phyloP scores from a whole-genome alignment of 2,888 invertebrate species.

The Dryadula phaetusa region DNA sequence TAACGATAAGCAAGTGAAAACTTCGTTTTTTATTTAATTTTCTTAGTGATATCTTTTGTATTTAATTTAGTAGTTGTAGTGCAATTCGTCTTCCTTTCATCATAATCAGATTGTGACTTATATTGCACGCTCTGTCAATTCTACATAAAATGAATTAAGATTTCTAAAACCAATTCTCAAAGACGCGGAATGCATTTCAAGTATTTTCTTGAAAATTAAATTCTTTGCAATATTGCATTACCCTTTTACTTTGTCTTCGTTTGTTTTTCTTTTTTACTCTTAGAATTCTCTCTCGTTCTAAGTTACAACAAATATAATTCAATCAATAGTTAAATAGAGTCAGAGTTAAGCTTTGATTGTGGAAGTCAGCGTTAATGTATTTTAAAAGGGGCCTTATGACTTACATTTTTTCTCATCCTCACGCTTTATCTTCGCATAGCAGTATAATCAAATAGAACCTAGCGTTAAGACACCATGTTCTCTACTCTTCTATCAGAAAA shows the following conservation, averaged over 20 bases:
- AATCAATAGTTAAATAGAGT: too few species aligned
- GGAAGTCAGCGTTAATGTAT: too few species aligned
- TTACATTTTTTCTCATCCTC: too few species aligned
- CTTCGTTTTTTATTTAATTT: neutral
- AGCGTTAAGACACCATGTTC: too few species aligned
- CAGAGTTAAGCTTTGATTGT: too few species aligned
- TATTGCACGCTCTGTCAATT: constrained; percentile 12
- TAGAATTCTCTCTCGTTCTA: neutral
- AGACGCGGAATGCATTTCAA: constrained; percentile 4
- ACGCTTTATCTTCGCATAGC: too few species aligned
- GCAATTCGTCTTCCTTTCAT: neutral
- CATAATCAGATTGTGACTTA: constrained; percentile 2
- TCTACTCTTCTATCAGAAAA: too few species aligned
- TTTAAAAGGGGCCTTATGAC: too few species aligned
- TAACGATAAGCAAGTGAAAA: neutral
- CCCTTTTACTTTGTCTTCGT: neutral
- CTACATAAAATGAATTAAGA: constrained; percentile 13
- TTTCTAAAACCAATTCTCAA: neutral
- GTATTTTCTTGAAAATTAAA: neutral
- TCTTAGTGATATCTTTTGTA: neutral
- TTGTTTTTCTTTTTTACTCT: neutral
- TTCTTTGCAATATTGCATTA: neutral
- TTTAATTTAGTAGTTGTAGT: neutral
- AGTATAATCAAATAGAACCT: too few species aligned
- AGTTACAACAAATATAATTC: neutral